Evolutionary conservation across 2,797 vertebrate genomes (phyloP), one percentile per base, ranked within the genome.

Genomic region (Esox masquinongy): DNA sequence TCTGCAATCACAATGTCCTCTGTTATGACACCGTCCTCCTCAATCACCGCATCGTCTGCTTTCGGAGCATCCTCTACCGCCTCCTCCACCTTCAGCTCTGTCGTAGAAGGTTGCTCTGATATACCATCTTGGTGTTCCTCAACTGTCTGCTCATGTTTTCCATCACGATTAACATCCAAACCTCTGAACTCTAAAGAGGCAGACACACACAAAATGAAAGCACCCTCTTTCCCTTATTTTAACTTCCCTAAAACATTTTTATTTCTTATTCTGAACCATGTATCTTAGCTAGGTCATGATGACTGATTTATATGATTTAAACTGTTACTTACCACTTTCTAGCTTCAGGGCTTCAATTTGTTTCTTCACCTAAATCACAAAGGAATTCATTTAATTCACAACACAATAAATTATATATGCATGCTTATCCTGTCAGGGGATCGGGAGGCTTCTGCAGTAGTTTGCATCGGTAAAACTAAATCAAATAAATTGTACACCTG

Each of bases 321-420:
- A 66, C 29, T 39, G 26, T 17, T 3, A 88, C 92, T 88, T 84
- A 92, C 92, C 88, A 50, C 24, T 79, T 74, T 83, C 80, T 77
- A 93, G 77, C 71, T 90, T 91, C 7, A 90, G 82, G 74, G 82
- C 78, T 63, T 80, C 75, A 31, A 92, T 77, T 68, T 79, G 89
- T 78, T 61, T 83, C 82, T 85, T 86, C 50, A 92, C 89, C 92
- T 93, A 56, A 70, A 70, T 70, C 53, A 83, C 76, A 3, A 61
- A n/a, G 22, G 6, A 59, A 29, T n/a, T 59, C 2, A 61, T 34
- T 56, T 59, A 4, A 59, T 31, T 22, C 16, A 12, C 50, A 8
- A 34, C 47, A 16, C 11, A 75, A 43, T 69, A 59, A 6, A 26
- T 31, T 4, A 11, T 11, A 43, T 43, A 43, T 63, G 8, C 24